A percentile compares a stretch with the other conserved stretches of the same genome.
Evolutionary conservation across 2,113 vertebrate species (phyloP).

Genomic region (Chloroceryle aenea): DNA sequence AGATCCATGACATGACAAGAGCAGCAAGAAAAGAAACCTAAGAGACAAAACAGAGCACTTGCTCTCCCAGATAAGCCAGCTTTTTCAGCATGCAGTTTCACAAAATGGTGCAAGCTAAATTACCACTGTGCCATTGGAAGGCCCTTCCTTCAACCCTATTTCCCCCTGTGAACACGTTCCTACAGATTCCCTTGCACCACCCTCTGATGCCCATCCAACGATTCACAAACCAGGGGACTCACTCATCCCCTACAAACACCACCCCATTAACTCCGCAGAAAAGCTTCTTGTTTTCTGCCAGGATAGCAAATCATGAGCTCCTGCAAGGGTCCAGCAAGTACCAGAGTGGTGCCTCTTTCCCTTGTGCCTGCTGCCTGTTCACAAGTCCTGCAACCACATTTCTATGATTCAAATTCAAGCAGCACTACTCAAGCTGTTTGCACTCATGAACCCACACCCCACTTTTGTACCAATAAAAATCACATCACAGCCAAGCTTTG

Average conservation of each 20-base stretch:
- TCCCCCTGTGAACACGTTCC: not conserved
- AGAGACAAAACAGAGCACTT: not conserved
- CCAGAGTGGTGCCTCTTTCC: not conserved
- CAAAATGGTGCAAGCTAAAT: not conserved
- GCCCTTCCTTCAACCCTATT: not conserved
- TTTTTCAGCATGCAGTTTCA: not conserved
- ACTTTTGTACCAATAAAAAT: not conserved
- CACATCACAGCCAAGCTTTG: not conserved
- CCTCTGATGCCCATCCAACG: not conserved
- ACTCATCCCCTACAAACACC: not conserved
- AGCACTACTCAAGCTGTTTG: not conserved
- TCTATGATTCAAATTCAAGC: not conserved
- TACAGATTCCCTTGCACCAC: not conserved
- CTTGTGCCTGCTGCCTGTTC: not conserved
- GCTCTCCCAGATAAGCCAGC: not conserved
- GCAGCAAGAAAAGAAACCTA: not conserved
- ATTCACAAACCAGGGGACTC: not conserved
- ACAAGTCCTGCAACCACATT: not conserved
- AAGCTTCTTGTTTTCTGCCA: not conserved
- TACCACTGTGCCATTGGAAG: not conserved
- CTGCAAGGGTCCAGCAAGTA: not conserved
- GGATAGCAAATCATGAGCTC: not conserved
- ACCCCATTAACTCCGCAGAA: not conserved
- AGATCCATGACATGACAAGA: not conserved
- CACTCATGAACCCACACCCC: not conserved